phyloP scores from a whole-genome alignment of 2,797 vertebrate species.

The Macropus fuliginosus region DNA sequence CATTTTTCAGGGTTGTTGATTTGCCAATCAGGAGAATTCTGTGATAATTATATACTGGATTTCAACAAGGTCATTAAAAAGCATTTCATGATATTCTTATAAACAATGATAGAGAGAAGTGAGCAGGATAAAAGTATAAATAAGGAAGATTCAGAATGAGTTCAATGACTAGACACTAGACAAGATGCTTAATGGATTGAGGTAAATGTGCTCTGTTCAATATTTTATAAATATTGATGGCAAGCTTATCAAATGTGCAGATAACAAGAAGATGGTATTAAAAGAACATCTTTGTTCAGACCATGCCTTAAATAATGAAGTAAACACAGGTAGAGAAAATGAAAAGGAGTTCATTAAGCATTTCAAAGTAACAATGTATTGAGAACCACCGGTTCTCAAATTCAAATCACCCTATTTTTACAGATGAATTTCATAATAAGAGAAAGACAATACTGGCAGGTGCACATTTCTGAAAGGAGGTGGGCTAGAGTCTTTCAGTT shows the following conservation, averaged over 20 bases:
- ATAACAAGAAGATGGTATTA: neutral
- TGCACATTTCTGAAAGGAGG: too few relatives aligned
- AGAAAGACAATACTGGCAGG: too few relatives aligned
- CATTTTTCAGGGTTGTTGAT: neutral
- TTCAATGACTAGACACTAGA: neutral
- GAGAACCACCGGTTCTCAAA: neutral
- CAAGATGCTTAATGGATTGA: neutral
- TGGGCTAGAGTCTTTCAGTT: too few relatives aligned
- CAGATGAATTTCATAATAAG: too few relatives aligned
- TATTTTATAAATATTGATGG: neutral
- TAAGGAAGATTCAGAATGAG: neutral
- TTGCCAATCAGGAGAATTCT: neutral
- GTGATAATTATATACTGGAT: neutral
- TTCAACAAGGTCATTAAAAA: neutral
- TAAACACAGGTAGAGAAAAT: neutral
- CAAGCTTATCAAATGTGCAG: neutral
- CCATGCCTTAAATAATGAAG: neutral
- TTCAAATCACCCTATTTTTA: too few relatives aligned
- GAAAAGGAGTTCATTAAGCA: neutral
- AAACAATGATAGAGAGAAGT: neutral
- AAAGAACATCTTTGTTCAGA: neutral
- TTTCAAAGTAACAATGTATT: neutral
- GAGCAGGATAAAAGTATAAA: neutral
- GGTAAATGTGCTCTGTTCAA: neutral
- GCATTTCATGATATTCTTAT: too few relatives aligned